Evolutionary conservation across 2,797 vertebrate genomes (phyloP).

Genomic region (Hybognathus amarus): DNA sequence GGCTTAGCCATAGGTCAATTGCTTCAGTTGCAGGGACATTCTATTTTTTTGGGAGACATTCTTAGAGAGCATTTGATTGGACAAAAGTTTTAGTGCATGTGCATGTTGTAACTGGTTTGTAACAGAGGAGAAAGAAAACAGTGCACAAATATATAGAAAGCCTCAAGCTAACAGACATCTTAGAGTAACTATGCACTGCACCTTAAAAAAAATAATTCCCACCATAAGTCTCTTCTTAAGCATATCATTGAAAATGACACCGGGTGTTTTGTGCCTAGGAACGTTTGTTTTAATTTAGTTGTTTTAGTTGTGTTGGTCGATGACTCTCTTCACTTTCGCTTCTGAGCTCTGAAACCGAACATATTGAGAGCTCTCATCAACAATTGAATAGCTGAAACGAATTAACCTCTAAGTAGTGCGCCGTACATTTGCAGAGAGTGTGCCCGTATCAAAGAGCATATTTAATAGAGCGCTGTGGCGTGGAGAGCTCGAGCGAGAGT

Average conservation of each 20-base stretch:
- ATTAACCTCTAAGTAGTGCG: constrained; percentile 57
- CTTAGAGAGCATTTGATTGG: too few species aligned
- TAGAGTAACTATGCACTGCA: not conserved
- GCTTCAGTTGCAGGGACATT: too few species aligned
- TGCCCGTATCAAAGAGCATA: constrained; percentile 56
- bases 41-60: too few species aligned
- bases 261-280: constrained; percentile 3
- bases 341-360: constrained; percentile 27
- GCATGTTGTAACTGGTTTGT: not conserved
- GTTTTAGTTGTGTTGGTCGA: constrained; percentile 23
- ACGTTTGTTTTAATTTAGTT: constrained; percentile 30
- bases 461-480: constrained; percentile 53
- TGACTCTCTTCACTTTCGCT: constrained; percentile 33
- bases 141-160: not conserved
- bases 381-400: constrained; percentile 56
- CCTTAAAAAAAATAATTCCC: not conserved
- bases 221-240: not conserved
- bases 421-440: constrained; percentile 45
- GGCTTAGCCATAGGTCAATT: too few species aligned
- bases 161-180: not conserved
- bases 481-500: constrained; percentile 45
- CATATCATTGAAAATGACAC: constrained; percentile 7
- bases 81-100: too few species aligned
- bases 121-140: not conserved
- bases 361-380: constrained; percentile 55